Evolutionary conservation across 1,140 invertebrate species (phyloP).

Genomic region (Araneus ventricosus): DNA sequence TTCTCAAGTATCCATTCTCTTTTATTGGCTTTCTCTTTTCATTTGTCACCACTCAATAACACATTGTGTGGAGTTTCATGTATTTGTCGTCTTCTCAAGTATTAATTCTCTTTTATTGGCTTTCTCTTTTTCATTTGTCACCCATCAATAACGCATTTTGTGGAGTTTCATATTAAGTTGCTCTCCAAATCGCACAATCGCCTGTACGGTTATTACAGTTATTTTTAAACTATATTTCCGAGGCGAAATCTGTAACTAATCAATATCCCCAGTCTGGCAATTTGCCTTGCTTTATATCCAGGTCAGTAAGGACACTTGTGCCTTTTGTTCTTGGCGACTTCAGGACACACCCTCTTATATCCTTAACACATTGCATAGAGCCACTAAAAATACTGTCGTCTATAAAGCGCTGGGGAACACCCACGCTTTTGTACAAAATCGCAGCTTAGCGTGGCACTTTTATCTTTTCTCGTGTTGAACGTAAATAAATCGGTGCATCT

Average conservation of each 20-base stretch:
- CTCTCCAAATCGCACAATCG: neutral
- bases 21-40: too few relatives aligned
- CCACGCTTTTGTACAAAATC: constrained; percentile 7
- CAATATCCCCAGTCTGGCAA: neutral
- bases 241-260: constrained; percentile 5
- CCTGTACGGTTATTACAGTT: neutral
- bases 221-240: neutral
- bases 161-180: too few relatives aligned
- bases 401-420: neutral
- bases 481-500: constrained; percentile 18
- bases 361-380: neutral
- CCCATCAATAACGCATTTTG: too few relatives aligned
- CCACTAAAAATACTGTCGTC: neutral
- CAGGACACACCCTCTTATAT: constrained; percentile 3
- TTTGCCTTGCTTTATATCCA: neutral
- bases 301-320: constrained; percentile 3
- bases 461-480: neutral
- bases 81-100: too few relatives aligned
- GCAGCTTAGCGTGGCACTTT: neutral
- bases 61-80: too few relatives aligned
- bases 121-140: too few relatives aligned
- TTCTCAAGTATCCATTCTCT: too few relatives aligned
- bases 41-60: too few relatives aligned
- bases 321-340: neutral
- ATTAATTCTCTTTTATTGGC: too few relatives aligned